phyloP scores from a whole-genome alignment of 2,888 invertebrate species.

The Metacarcinus magister region DNA sequence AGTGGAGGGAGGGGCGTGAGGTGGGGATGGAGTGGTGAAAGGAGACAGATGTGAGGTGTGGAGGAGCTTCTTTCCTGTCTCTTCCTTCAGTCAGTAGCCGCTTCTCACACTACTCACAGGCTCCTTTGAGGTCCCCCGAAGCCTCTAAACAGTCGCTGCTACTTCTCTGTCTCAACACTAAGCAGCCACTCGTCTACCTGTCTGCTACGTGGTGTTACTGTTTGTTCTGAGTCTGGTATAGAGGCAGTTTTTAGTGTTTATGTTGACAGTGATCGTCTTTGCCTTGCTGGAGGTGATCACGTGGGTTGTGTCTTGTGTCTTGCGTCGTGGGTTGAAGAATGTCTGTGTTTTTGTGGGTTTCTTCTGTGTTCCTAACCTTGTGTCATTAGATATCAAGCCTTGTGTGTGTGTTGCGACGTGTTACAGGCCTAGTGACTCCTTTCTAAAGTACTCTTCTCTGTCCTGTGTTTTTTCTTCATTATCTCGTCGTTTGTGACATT shows the following conservation, averaged over 20 bases:
- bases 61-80: not conserved
- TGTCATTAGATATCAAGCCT: not conserved
- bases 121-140: not conserved
- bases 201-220: not conserved
- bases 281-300: not conserved
- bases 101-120: not conserved
- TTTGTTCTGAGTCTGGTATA: not conserved
- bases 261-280: not conserved
- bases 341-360: not conserved
- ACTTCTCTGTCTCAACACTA: not conserved
- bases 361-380: not conserved
- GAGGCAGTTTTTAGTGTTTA: not conserved
- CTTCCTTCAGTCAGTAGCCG: constrained; percentile 26
- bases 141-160: not conserved
- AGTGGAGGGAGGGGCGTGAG: not conserved
- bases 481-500: no score
- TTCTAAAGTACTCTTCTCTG: no score
- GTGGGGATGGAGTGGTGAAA: not conserved
- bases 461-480: no score
- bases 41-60: not conserved
- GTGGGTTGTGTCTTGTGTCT: not conserved
- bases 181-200: not conserved
- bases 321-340: not conserved
- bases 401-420: no score
- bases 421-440: no score